phyloP scores from a whole-genome alignment of 1,140 invertebrate genomes.

The Hestina assimilis region DNA sequence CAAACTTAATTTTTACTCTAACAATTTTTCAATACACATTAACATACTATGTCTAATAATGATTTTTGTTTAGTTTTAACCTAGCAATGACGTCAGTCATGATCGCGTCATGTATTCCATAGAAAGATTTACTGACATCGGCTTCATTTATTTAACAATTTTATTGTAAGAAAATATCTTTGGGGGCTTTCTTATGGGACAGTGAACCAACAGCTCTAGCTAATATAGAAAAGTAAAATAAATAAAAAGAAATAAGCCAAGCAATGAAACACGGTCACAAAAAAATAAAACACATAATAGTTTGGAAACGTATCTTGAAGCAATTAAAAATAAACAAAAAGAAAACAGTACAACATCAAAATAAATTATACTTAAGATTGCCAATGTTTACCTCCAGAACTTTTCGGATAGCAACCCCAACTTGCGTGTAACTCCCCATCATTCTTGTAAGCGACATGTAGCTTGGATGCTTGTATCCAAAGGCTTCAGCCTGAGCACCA shows the following conservation, averaged over 20 bases:
- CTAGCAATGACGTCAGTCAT: too few species aligned
- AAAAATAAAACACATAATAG: slow-evolving; percentile 45
- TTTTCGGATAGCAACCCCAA: slow-evolving; percentile 83
- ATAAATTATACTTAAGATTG: slow-evolving; percentile 28
- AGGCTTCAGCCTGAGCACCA: slow-evolving; percentile 89
- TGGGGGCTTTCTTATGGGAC: too few species aligned
- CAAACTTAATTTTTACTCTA: too few species aligned
- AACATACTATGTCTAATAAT: too few species aligned
- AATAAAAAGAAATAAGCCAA: slow-evolving; percentile 19
- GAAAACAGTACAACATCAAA: slow-evolving; percentile 39
- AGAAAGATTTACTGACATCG: too few species aligned
- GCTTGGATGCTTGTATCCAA: slow-evolving; percentile 82
- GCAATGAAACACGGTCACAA: slow-evolving; percentile 30
- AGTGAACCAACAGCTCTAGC: neutral
- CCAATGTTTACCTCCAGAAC: slow-evolving; percentile 62
- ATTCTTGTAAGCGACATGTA: slow-evolving; percentile 91
- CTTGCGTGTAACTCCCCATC: slow-evolving; percentile 89
- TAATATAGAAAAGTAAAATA: neutral
- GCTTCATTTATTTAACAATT: too few species aligned
- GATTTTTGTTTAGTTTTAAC: too few species aligned
- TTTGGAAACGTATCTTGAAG: slow-evolving; percentile 39
- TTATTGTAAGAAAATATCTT: too few species aligned
- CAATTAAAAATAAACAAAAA: slow-evolving; percentile 32
- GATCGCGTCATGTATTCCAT: too few species aligned
- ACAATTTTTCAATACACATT: too few species aligned